A percentile compares a stretch with the other conserved stretches of the same genome.
phyloP scores from a whole-genome alignment of 2,113 vertebrate genomes.

The Leiothrix lutea region DNA sequence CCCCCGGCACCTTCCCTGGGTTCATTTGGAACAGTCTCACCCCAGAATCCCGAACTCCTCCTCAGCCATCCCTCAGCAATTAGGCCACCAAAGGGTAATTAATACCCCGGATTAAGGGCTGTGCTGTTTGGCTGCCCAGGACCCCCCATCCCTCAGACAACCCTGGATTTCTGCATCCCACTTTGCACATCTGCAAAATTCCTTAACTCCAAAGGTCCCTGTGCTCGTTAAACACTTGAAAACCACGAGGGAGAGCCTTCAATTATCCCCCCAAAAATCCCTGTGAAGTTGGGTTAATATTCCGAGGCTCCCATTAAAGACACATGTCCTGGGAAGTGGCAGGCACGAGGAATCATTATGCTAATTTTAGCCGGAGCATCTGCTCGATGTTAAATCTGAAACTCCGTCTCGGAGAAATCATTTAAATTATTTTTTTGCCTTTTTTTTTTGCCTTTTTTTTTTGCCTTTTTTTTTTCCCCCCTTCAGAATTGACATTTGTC shows the following conservation, averaged over 20 bases:
- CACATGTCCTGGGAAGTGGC: constrained; percentile 62
- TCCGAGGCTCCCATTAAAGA: constrained; percentile 28
- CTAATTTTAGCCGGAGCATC: constrained; percentile 79
- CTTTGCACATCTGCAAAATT: not conserved
- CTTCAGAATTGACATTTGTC: constrained; percentile 48
- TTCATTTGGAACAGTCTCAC: not conserved
- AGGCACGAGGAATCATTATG: constrained; percentile 60
- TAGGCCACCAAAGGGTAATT: not conserved
- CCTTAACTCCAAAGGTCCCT: not conserved
- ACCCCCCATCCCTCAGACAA: not conserved
- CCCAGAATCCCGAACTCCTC: not conserved
- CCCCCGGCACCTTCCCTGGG: not conserved
- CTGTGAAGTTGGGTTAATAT: not conserved
- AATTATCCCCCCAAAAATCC: not conserved
- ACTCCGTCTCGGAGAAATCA: constrained; percentile 62
- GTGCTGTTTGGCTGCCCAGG: fast-evolving
- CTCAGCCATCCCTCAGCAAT: not conserved
- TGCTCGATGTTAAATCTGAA: constrained; percentile 65
- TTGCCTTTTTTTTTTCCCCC: not conserved
- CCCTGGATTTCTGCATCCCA: not conserved
- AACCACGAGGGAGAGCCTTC: not conserved
- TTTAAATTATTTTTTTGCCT: not conserved
- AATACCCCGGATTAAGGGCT: not conserved
- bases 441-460: too few species aligned
- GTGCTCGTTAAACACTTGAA: not conserved